These are phyloP conservation scores for Yoshiicerus persimilis DNA, from an alignment of 1,140 invertebrate genomes.

Conservation along the genomic window DNA sequence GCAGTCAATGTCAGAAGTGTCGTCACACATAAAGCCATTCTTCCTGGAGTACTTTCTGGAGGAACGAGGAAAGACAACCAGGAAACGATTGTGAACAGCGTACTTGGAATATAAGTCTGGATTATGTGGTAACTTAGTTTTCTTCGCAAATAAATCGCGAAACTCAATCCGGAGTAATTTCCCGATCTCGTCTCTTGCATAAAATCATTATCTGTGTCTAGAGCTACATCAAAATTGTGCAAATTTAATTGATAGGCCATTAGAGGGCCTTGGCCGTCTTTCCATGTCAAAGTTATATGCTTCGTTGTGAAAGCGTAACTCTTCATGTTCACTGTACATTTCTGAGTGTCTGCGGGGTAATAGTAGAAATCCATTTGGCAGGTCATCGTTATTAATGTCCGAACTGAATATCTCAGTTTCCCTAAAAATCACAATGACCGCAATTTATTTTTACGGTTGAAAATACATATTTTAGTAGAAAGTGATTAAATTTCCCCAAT, in stretches of 20 bases:
- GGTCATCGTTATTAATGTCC: conserved; percentile 24
- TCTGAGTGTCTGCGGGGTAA: conserved; percentile 38
- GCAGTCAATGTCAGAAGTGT: conserved; percentile 64
- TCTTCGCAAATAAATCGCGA: conserved; percentile 58
- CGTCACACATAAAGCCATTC: conserved; percentile 63
- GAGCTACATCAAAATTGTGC: conserved; percentile 37
- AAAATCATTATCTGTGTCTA: conserved; percentile 31
- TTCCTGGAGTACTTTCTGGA: conserved; percentile 63
- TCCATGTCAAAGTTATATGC: conserved; percentile 30
- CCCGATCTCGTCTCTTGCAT: conserved; percentile 19
- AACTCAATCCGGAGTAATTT: conserved; percentile 31
- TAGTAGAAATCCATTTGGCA: conserved; percentile 43
- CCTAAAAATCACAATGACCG: too few relatives aligned
- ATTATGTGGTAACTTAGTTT: conserved; percentile 63
- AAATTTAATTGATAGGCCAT: conserved; percentile 9
- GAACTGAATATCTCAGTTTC: neutral
- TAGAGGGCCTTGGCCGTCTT: conserved; percentile 26
- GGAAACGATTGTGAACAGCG: conserved; percentile 66
- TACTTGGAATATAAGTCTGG: conserved; percentile 65
- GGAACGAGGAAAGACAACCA: conserved; percentile 68
- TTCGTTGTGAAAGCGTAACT: conserved; percentile 34
- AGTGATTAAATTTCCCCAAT: too few relatives aligned
- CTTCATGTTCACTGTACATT: conserved; percentile 34
- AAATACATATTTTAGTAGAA: too few relatives aligned
- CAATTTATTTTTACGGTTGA: too few relatives aligned